Conservation (phyloP, 2,113 vertebrate genomes). For the Charadrius vociferus region DNA sequence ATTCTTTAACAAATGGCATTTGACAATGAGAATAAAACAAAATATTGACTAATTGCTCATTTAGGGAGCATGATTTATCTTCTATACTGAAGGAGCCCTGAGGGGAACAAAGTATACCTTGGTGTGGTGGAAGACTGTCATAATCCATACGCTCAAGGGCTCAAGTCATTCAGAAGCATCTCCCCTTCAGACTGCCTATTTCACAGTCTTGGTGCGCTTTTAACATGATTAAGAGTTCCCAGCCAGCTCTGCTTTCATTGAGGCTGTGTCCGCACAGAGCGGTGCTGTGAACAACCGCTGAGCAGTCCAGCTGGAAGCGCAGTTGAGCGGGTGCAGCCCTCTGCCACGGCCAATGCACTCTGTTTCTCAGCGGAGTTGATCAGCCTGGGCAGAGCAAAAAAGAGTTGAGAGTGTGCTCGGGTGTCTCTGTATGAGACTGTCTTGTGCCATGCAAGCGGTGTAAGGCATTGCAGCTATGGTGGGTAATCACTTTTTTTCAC, state of each 20-base stretch:
- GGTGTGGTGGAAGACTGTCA: not conserved
- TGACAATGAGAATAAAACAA: not conserved
- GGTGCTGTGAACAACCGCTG: not conserved
- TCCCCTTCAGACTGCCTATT: not conserved
- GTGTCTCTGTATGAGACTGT: not conserved
- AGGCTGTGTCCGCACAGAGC: not conserved
- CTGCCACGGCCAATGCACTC: not conserved
- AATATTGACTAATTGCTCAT: not conserved
- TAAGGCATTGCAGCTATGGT: not conserved
- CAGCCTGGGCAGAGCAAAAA: not conserved
- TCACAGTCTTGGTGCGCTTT: not conserved
- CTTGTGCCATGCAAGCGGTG: not conserved
- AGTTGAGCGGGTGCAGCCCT: not conserved
- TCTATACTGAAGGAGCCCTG: not conserved
- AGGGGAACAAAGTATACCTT: not conserved
- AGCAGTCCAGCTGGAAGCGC: not conserved
- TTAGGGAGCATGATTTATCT: not conserved
- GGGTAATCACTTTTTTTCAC: not conserved
- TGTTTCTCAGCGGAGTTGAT: not conserved
- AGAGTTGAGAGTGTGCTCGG: not conserved
- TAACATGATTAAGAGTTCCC: not conserved
- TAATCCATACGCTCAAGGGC: not conserved
- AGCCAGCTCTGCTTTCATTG: not conserved
- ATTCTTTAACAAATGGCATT: not conserved
- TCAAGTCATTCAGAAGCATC: not conserved